phyloP scores from a whole-genome alignment of 2,797 vertebrate species.

The Lerista edwardsae region DNA sequence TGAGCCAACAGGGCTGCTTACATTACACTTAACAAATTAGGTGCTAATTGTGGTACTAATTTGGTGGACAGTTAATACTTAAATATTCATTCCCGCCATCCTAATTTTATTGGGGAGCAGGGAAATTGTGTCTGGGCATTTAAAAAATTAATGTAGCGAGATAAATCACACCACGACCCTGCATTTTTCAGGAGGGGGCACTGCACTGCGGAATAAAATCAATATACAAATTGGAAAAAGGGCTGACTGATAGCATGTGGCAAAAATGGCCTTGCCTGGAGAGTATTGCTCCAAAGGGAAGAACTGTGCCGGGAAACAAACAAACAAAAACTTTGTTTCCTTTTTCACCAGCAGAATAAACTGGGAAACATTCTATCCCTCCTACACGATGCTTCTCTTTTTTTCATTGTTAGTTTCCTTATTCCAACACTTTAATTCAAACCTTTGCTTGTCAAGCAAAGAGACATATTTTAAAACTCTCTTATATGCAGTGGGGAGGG shows the following conservation, averaged over 20 bases:
- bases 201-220: constrained; percentile 59
- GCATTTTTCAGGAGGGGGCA: constrained; percentile 58
- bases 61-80: constrained; percentile 66
- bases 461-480: no score
- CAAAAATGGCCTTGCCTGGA: constrained; percentile 49
- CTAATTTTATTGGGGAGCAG: constrained; percentile 69
- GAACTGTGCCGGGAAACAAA: constrained; percentile 32
- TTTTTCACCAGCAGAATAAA: constrained; percentile 43
- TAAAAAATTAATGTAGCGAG: no score
- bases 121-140: constrained; percentile 52
- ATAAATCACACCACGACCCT: constrained; percentile 1
- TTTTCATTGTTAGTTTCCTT: background rate
- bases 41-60: constrained; percentile 68
- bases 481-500: no score
- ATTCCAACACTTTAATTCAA: constrained; percentile 40
- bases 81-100: constrained; percentile 71
- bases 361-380: constrained; percentile 32
- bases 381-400: no score
- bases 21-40: constrained; percentile 63
- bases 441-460: no score
- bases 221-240: constrained; percentile 62
- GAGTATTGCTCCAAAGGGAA: constrained; percentile 45
- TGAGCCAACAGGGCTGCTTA: no score
- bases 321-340: background rate
- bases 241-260: constrained; percentile 49